Percentiles rank a stretch among this genome's conserved stretches.
Conservation (phyloP, 2,888 invertebrate species). For the Gisinianus flammeolus region DNA sequence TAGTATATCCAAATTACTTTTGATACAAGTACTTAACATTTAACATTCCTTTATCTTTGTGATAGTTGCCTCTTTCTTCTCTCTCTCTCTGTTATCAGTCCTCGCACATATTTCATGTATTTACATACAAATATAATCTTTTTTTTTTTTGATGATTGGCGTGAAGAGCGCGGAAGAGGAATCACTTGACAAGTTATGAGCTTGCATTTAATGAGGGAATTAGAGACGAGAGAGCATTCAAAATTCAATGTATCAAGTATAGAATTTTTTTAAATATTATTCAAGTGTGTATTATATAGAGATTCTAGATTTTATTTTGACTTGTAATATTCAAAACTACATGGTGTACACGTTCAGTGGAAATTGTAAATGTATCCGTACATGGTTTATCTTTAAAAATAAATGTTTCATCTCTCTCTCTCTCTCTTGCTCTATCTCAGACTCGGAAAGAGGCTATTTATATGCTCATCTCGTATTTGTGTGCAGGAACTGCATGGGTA, state of each 20-base stretch:
- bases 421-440: neutral
- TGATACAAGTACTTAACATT: too few species aligned
- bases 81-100: too few species aligned
- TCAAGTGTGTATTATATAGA: neutral
- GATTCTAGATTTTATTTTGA: neutral
- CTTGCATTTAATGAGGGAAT: constrained; percentile 42
- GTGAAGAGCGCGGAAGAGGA: constrained; percentile 35
- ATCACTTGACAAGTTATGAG: constrained; percentile 33
- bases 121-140: too few species aligned
- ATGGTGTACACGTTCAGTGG: neutral
- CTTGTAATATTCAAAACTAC: neutral
- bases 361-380: neutral
- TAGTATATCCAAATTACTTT: too few species aligned
- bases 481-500: too few species aligned
- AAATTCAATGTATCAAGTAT: constrained; percentile 7
- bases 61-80: too few species aligned
- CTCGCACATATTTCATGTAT: too few species aligned
- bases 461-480: neutral
- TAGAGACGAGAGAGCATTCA: constrained; percentile 28
- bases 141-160: constrained; percentile 40
- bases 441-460: neutral
- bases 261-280: neutral
- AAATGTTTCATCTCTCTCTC: neutral
- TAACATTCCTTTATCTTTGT: too few species aligned
- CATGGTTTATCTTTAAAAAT: neutral